Evolutionary conservation across 2,888 invertebrate species (phyloP).

Genomic region (Yponomeuta cagnagella): DNA sequence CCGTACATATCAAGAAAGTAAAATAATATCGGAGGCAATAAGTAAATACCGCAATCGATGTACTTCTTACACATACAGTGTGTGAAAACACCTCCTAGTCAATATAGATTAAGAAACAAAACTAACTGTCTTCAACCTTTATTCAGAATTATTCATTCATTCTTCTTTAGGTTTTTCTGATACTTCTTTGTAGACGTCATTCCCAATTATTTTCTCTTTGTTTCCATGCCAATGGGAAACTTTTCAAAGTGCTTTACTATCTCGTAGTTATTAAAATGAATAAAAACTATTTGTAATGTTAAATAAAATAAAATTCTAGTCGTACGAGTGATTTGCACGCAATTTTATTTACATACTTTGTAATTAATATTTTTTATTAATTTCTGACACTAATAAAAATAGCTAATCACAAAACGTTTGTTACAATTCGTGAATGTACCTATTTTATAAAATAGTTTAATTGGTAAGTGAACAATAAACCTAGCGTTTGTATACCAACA

Average conservation of each 20-base stretch:
- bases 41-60: slow-evolving; percentile 30
- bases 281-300: slow-evolving; percentile 69
- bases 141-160: slow-evolving; percentile 4
- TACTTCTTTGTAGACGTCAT: background rate
- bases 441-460: slow-evolving; percentile 55
- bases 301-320: slow-evolving; percentile 58
- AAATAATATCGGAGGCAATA: slow-evolving; percentile 59
- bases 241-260: slow-evolving; percentile 76
- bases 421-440: slow-evolving; percentile 54
- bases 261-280: slow-evolving; percentile 63
- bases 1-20: slow-evolving; percentile 54
- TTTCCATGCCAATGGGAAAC: slow-evolving; percentile 57
- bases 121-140: slow-evolving; percentile 23
- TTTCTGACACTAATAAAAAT: slow-evolving; percentile 10
- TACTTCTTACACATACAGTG: slow-evolving; percentile 19
- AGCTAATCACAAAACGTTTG: slow-evolving; percentile 36
- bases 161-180: background rate
- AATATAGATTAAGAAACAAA: slow-evolving; percentile 59
- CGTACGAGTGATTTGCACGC: slow-evolving; percentile 66
- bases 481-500: slow-evolving; percentile 63
- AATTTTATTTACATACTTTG: slow-evolving; percentile 23
- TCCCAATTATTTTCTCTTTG: slow-evolving; percentile 20
- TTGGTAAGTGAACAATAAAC: slow-evolving; percentile 46
- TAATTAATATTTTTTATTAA: slow-evolving; percentile 22
- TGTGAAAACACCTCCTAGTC: slow-evolving; percentile 41